Evolutionary conservation across 1,140 invertebrate species (phyloP).

Genomic region (Apis cerana): DNA sequence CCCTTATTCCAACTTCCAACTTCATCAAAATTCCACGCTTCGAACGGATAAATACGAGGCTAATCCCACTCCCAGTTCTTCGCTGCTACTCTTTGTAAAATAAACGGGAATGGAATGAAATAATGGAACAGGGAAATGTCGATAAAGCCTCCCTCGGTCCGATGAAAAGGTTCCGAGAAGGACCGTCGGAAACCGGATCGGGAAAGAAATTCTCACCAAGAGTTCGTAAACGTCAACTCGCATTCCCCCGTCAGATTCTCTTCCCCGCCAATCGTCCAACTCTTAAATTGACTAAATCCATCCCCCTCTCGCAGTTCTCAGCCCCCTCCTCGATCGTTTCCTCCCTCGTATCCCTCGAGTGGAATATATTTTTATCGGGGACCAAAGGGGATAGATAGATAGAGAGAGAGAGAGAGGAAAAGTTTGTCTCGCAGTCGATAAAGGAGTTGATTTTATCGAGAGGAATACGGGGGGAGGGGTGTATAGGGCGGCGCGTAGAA

Average conservation of each 20-base stretch:
- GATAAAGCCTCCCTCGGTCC: neutral
- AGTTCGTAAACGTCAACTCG: slow-evolving; percentile 46
- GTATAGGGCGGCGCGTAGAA: neutral
- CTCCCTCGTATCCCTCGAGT: neutral
- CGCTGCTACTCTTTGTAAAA: slow-evolving; percentile 24
- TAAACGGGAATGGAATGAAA: slow-evolving; percentile 33
- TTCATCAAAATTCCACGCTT: slow-evolving; percentile 11
- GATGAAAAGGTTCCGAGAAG: slow-evolving; percentile 25
- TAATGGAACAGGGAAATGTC: slow-evolving; percentile 35
- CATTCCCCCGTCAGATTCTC: slow-evolving; percentile 42
- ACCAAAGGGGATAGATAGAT: neutral
- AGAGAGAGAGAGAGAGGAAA: slow-evolving; percentile 22
- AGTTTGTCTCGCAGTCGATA: slow-evolving; percentile 45
- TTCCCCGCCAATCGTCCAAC: slow-evolving; percentile 10
- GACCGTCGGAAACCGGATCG: neutral
- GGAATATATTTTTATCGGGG: slow-evolving; percentile 41
- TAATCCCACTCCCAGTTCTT: slow-evolving; percentile 2
- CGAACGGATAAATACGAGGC: slow-evolving; percentile 11
- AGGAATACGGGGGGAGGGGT: slow-evolving; percentile 33
- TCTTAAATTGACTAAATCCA: slow-evolving; percentile 51
- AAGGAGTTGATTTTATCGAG: slow-evolving; percentile 58
- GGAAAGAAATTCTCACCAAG: slow-evolving; percentile 24
- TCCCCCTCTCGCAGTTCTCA: neutral
- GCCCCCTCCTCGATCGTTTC: too few species aligned
- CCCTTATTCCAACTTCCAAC: neutral